phyloP scores from a whole-genome alignment of 2,113 vertebrate genomes.

The Grantiella picta region DNA sequence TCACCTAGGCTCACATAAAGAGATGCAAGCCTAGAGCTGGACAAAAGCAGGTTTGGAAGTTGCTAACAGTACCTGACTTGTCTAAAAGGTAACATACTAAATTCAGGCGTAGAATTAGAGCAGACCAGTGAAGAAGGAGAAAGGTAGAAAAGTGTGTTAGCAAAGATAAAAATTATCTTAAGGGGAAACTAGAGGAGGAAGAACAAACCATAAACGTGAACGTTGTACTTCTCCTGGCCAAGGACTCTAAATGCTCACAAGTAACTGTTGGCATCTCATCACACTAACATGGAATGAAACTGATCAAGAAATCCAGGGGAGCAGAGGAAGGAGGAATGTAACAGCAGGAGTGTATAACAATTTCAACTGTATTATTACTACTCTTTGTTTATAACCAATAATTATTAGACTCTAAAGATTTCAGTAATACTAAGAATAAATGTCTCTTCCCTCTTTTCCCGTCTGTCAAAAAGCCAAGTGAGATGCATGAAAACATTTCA shows the following conservation, averaged over 20 bases:
- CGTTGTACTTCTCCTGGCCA: neutral
- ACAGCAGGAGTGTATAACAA: neutral
- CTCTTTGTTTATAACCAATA: neutral
- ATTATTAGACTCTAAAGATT: neutral
- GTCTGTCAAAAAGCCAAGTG: neutral
- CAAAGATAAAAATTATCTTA: neutral
- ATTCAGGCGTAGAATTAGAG: neutral
- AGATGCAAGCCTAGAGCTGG: neutral
- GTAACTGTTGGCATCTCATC: neutral
- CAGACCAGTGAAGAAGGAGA: neutral
- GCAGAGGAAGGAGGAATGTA: neutral
- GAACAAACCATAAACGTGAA: neutral
- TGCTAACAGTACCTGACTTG: neutral
- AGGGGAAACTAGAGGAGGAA: neutral
- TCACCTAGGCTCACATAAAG: fast-evolving
- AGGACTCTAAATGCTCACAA: neutral
- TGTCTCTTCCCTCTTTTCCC: neutral
- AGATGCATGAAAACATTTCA: neutral
- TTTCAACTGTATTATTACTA: neutral
- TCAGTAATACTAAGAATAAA: neutral
- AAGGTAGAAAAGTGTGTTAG: neutral
- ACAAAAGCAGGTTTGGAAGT: neutral
- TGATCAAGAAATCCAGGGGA: neutral
- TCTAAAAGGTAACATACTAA: neutral
- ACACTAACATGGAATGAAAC: neutral